A percentile compares a stretch with the other conserved stretches of the same genome.
Conservation (phyloP, 2,888 invertebrate species). For the Calephelis perditalis region DNA sequence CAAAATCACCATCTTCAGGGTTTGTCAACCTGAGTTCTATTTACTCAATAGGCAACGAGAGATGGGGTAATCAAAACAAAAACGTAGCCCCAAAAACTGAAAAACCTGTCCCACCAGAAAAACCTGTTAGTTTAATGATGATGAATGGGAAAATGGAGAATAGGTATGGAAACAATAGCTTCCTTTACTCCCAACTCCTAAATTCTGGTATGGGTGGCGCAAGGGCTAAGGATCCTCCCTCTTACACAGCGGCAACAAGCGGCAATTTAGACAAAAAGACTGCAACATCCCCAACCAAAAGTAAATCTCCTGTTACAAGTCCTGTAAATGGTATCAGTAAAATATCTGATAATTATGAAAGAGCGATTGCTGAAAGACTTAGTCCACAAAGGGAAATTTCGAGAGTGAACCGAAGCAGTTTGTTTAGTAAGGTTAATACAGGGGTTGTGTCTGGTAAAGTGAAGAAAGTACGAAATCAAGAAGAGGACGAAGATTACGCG, state of each 20-base stretch:
- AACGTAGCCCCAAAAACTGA: constrained; percentile 54
- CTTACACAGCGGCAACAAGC: constrained; percentile 57
- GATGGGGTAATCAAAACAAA: constrained; percentile 47
- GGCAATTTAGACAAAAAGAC: constrained; percentile 50
- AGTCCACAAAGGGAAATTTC: constrained; percentile 58
- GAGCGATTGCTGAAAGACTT: constrained; percentile 62
- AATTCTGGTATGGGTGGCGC: constrained; percentile 45
- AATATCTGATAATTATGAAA: constrained; percentile 71
- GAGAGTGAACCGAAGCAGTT: constrained; percentile 54
- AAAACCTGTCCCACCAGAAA: constrained; percentile 69
- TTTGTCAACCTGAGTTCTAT: constrained; percentile 71
- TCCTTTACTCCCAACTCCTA: constrained; percentile 63
- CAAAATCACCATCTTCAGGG: constrained; percentile 34
- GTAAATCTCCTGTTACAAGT: constrained; percentile 52
- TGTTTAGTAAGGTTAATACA: constrained; percentile 68
- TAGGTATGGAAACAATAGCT: constrained; percentile 66
- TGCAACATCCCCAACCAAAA: constrained; percentile 48
- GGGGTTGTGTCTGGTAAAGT: constrained; percentile 61
- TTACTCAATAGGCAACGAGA: constrained; percentile 58
- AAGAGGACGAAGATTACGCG: constrained; percentile 73
- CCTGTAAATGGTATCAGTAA: constrained; percentile 67
- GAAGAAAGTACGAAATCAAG: constrained; percentile 46
- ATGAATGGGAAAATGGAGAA: constrained; percentile 68
- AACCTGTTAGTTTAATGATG: constrained; percentile 70
- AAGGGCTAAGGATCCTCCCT: constrained; percentile 61